Conservation (phyloP, 2,797 vertebrate species). For the Chrysocyon brachyurus region DNA sequence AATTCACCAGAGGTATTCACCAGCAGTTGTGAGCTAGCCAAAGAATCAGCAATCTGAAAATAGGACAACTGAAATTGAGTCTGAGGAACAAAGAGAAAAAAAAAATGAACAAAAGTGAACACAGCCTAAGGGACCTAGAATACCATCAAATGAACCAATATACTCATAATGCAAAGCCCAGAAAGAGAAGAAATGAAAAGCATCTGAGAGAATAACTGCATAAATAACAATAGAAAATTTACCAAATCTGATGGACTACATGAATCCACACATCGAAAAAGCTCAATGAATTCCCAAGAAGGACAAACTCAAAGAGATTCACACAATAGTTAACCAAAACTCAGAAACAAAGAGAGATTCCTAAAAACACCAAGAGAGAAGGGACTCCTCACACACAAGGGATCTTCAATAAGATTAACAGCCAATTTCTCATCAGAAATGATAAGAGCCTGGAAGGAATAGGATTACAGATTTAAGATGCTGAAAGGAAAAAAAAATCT, state of each 20-base stretch:
- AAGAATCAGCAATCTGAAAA: background rate
- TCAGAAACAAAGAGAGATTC: background rate
- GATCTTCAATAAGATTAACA: background rate
- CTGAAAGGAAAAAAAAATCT: background rate
- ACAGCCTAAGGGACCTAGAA: background rate
- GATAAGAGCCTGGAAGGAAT: background rate
- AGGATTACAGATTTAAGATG: background rate
- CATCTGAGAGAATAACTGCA: background rate
- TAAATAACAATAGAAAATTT: background rate
- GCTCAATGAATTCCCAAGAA: background rate
- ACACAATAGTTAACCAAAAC: background rate
- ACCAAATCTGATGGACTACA: background rate
- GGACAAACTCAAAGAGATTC: background rate
- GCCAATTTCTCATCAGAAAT: constrained; percentile 19
- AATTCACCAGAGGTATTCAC: background rate
- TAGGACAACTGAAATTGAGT: background rate
- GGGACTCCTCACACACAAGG: background rate
- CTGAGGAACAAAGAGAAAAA: background rate
- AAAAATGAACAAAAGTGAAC: background rate
- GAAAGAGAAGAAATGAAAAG: background rate
- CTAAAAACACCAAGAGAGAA: background rate
- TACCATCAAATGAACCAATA: background rate
- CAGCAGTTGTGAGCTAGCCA: background rate
- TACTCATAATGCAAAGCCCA: background rate
- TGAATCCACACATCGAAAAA: background rate